Base-by-base conservation (phyloP, 2,113 vertebrate genomes). In the Propithecus coquereli region DNA sequence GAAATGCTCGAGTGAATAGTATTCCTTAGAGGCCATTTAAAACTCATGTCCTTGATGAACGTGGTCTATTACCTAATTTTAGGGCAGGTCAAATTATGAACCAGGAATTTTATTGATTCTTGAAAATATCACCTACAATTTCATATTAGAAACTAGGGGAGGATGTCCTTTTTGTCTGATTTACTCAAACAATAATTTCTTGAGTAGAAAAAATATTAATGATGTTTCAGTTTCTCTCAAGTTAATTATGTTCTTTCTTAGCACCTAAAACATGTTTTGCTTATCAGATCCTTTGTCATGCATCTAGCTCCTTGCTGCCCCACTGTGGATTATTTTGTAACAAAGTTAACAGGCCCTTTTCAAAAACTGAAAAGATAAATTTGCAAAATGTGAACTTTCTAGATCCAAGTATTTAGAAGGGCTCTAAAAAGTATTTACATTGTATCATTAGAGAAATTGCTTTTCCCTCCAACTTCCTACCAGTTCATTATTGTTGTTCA, bases 251-350 rank as follows among this genome's bases (percentile, higher is more conserved):
- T 54, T 88, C 80, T 81, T 82, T 63, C 66, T 84, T 14, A 59
- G 16, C 32, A 93, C 30, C 83, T 83, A 84, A 74, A 94, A 79
- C 37, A 76, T 47, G 17, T 90, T 91, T 82, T 92, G 40, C 34
- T 52, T 65, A 68, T 83, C 50, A 88, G 54, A 85, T 65, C 8
- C 50, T 92, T 22, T 87, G 40, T 37, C 34, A 74, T 16, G 30
- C 5, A 73, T 85, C 47, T 94, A 90, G 88, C 81, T 96, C 79
- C 88, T 82, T 81, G 43, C 81, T 93, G 88, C 82, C 81, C 61
- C 82, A 92, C 71, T 76, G 92, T 73, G 61, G 73, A 96, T 57
- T 81, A 90, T 25, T 94, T 54, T 54, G 1, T 82, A 91, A 90
- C 17, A 87, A 93, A 45, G 27, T 74, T 74, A 95, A 20, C 10